Base-by-base conservation (phyloP, 2,113 vertebrate genomes). In the Setophaga petechia region DNA sequence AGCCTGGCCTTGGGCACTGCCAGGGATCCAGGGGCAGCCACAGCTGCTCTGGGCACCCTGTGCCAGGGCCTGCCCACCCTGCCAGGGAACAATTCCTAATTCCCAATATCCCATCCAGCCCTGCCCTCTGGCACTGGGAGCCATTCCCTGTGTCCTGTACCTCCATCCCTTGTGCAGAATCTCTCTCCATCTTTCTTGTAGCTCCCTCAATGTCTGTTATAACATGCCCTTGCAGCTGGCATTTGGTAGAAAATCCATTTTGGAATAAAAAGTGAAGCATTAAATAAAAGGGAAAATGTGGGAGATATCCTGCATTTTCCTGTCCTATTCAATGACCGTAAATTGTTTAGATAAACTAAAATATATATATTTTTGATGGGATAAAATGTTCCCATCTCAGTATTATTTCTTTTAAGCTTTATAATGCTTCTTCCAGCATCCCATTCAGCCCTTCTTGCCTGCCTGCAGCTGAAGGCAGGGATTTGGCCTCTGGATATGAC, bases 251-350 rank as follows among this genome's bases (percentile, higher is more conserved):
- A 65, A 84, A 72, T 16, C 27, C 5, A 17, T 68, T 59, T 68
- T 24, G 15, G 30, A 77, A 61, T 10, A 65, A 61, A 55, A 59
- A 30, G 0, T 8, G 33, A 93, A 91, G 6, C 15, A 57, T 20
- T 55, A 8, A 51, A 77, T 77, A 13, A 25, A 10, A 17, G 1
- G 11, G 17, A 14, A 41, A 63, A 49, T 10, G 5, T 43, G 12
- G 28, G 21, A 8, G 5, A 10, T 37, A 5, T 1, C 0, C 4
- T 21, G 1, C 5, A 11, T 69, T 92, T 72, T 52, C 9, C 23
- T 33, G 4, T 5, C 5, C n/a, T 84, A 81, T 69, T 52, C 28
- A 69, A 15, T 18, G 28, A 5, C 24, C 7, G 17, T n/a, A 22
- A 47, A 66, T 30, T 44, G 4, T 80, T 80, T 41, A 15, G 22